Base-by-base conservation (phyloP, 2,113 vertebrate species). In the Chaetorhynchus papuensis region DNA sequence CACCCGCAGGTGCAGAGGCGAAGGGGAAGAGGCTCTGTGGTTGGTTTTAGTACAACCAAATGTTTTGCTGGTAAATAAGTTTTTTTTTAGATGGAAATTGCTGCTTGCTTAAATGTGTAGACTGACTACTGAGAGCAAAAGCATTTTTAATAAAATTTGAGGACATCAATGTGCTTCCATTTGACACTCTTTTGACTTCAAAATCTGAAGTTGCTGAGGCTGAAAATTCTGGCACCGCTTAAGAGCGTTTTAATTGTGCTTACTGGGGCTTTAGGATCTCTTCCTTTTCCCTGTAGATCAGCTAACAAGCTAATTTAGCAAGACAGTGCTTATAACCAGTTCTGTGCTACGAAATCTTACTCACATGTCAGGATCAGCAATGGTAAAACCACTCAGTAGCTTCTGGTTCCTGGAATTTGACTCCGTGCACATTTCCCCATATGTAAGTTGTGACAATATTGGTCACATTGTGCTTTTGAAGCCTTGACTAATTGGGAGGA, bases 41-140 rank as follows among this genome's bases (percentile, higher is more conserved):
- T 50, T 89, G 61, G n/a, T 84, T 95, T 93, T 89, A 82, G 90
- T 82, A n/a, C 93, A 95, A 57, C 77, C 93, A 97, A 96, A 94
- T 94, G 66, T 92, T 94, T 95, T 95, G 86, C 92, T 93, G 72
- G 69, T 94, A 94, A 97, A 94, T 89, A 86, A 5, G 37, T 17
- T 11, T 64, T 87, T 93, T 89, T 95, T 94, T 35, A 42, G 80
- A 41, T 86, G 33, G 61, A 84, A 92, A 72, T 75, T 6, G 8
- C 21, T 90, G n/a, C 52, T 75, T 90, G 37, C 49, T 89, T 87
- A 31, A 92, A 57, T 53, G 21, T 22, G 8, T 57, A 54, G 69
- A 19, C n/a, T 65, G 45, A 70, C 41, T 64, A 57, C 15, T 37
- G 64, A 78, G 54, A n/a, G 39, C 31, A 70, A 61, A 86, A 75